A percentile compares a stretch with the other conserved stretches of the same genome.
phyloP scores from a whole-genome alignment of 2,888 invertebrate genomes.

The Eristalis pertinax region DNA sequence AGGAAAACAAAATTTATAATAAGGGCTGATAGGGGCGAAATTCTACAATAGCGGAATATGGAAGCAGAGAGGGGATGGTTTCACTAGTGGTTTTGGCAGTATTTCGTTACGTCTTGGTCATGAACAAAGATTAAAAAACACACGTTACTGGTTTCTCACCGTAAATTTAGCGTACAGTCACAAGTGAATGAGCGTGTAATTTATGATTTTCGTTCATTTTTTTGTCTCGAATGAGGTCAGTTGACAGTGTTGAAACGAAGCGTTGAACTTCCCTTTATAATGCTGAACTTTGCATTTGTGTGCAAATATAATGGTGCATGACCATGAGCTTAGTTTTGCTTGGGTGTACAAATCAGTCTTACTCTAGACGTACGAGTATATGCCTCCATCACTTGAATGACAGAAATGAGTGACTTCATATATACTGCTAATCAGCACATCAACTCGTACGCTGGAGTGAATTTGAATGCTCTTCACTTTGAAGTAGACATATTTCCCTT shows the following conservation, averaged over 20 bases:
- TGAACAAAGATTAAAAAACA: conserved; percentile 42
- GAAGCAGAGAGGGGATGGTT: conserved; percentile 42
- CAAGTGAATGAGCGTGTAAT: conserved; percentile 24
- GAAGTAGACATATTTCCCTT: too few species aligned
- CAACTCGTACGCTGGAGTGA: too few species aligned
- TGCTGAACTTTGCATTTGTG: background rate
- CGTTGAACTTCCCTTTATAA: background rate
- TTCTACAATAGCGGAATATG: conserved; percentile 33
- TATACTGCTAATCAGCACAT: too few species aligned
- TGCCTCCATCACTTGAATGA: too few species aligned
- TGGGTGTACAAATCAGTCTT: too few species aligned
- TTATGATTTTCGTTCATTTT: background rate
- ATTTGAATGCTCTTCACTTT: too few species aligned
- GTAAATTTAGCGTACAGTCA: conserved; percentile 47
- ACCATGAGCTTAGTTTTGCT: too few species aligned
- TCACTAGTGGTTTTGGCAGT: conserved; percentile 48
- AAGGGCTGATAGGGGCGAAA: conserved; percentile 40
- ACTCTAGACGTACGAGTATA: too few species aligned
- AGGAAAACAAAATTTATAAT: conserved; percentile 53
- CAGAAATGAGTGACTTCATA: too few species aligned
- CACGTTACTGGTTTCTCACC: conserved; percentile 28
- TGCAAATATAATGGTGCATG: too few species aligned
- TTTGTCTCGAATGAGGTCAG: background rate
- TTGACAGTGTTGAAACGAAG: background rate
- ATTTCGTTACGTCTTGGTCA: conserved; percentile 17